Evolutionary conservation across 1,140 invertebrate genomes (phyloP).

Genomic region (Anastrepha obliqua): DNA sequence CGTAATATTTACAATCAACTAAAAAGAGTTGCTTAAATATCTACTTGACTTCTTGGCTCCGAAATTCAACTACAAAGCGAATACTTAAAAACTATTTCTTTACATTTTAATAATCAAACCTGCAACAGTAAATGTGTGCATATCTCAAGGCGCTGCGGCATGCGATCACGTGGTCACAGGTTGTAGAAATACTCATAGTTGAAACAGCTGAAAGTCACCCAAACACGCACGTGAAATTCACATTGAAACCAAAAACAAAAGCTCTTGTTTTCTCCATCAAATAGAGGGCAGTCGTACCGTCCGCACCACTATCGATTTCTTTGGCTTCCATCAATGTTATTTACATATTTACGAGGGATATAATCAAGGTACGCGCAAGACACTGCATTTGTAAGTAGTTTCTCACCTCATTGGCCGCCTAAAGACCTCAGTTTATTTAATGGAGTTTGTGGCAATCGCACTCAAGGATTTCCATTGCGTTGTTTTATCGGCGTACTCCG

Average conservation of each 20-base stretch:
- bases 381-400: not conserved
- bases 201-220: slow-evolving; percentile 21
- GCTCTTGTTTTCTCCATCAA: not conserved
- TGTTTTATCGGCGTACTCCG: not conserved
- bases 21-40: not conserved
- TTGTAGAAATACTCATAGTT: not conserved
- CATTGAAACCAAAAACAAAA: not conserved
- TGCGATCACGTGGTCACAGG: not conserved
- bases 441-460: not conserved
- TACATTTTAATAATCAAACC: not conserved
- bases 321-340: not conserved
- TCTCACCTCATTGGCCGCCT: not conserved
- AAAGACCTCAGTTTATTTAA: not conserved
- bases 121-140: not conserved
- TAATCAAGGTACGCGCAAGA: not conserved
- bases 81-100: not conserved
- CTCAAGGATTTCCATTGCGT: not conserved
- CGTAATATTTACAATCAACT: no score
- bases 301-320: not conserved
- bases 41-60: not conserved
- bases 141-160: not conserved
- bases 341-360: not conserved
- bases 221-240: slow-evolving; percentile 34
- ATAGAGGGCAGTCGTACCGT: not conserved
- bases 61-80: not conserved